Conservation (phyloP, 2,113 vertebrate genomes). For the Oncorhynchus kisutch region DNA sequence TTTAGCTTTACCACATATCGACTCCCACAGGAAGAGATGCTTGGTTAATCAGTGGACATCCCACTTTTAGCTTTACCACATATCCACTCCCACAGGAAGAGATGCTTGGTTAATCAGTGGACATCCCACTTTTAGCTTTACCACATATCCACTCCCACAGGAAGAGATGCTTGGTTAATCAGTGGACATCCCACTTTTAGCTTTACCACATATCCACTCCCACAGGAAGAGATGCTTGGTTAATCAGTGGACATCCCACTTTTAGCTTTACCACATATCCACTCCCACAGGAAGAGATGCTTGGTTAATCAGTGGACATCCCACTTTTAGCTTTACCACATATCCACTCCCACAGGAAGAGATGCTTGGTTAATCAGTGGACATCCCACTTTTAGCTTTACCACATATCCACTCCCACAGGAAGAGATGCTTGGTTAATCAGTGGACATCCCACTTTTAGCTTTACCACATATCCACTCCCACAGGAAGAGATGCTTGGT, state of each 20-base stretch:
- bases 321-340: conserved; percentile 16
- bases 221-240: not conserved
- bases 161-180: not conserved
- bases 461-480: not conserved
- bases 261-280: conserved; percentile 6
- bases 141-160: not conserved
- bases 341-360: conserved; percentile 1
- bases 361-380: not conserved
- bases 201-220: not conserved
- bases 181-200: not conserved
- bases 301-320: not conserved
- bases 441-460: not conserved
- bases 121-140: not conserved
- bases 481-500: not conserved
- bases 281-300: not conserved
- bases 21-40: not conserved
- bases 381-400: not conserved
- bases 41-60: not conserved
- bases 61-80: conserved; percentile 16
- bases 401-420: not conserved
- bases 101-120: not conserved
- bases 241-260: not conserved
- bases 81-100: conserved; percentile 1
- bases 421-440: not conserved
- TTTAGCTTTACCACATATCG: conserved; percentile 9